Percentiles rank a stretch among this genome's conserved stretches.
Conservation (phyloP, 1,140 invertebrate genomes). For the Dreissena rostriformis region DNA sequence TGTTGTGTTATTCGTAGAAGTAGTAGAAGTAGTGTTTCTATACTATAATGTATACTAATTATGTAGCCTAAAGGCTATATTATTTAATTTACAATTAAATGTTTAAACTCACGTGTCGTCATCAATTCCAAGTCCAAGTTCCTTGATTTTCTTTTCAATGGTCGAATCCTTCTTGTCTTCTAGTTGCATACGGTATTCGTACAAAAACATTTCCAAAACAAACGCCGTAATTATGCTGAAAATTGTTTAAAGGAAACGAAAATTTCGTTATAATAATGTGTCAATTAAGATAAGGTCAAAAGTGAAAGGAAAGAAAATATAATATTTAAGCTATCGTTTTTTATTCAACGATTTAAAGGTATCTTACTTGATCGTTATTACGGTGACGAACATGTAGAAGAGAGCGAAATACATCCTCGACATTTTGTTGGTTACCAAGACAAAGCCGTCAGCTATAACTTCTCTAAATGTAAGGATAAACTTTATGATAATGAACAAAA, state of each 20-base stretch:
- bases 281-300: too few relatives aligned
- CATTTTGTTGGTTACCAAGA: conserved; percentile 31
- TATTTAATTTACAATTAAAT: neutral
- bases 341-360: neutral
- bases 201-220: conserved; percentile 54
- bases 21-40: neutral
- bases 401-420: conserved; percentile 41
- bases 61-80: neutral
- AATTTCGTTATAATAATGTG: too few relatives aligned
- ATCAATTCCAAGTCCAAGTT: conserved; percentile 50
- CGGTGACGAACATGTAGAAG: conserved; percentile 42
- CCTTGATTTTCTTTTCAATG: conserved; percentile 53
- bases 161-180: conserved; percentile 36
- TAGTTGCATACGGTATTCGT: conserved; percentile 38
- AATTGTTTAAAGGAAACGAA: neutral
- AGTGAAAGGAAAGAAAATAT: too few relatives aligned
- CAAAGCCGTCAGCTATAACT: conserved; percentile 34
- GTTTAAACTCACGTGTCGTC: conserved; percentile 44
- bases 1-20: neutral
- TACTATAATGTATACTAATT: neutral
- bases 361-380: conserved; percentile 53
- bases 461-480: neutral
- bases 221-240: conserved; percentile 53
- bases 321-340: too few relatives aligned
- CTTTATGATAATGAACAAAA: too few relatives aligned